phyloP scores from a whole-genome alignment of 2,797 vertebrate species.

The Cygnus olor region DNA sequence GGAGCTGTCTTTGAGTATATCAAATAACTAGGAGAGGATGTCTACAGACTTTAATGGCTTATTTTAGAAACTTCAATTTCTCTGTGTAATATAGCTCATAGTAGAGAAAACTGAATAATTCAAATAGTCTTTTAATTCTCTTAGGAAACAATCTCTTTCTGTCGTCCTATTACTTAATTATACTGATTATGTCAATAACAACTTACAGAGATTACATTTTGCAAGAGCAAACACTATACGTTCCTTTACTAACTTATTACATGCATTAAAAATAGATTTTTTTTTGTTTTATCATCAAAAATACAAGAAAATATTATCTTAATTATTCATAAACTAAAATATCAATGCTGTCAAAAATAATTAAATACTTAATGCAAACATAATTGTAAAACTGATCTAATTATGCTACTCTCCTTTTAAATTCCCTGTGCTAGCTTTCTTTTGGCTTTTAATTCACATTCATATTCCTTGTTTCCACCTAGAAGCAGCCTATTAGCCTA shows the following conservation, averaged over 20 bases:
- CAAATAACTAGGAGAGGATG: neutral
- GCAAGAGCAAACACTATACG: neutral
- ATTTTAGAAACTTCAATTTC: neutral
- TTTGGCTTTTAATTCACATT: neutral
- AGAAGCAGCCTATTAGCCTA: neutral
- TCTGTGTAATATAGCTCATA: neutral
- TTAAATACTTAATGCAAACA: neutral
- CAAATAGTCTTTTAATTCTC: neutral
- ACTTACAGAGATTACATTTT: neutral
- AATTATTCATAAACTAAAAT: neutral
- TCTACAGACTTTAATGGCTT: neutral
- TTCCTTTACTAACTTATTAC: neutral
- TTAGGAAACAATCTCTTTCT: neutral
- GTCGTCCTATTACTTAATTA: neutral
- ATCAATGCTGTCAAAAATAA: neutral
- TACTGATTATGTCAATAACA: neutral
- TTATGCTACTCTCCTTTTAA: neutral
- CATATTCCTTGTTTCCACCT: neutral
- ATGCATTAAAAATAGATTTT: neutral
- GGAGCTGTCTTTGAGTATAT: neutral
- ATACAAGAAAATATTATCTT: neutral
- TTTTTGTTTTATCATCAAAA: neutral
- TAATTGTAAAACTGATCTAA: neutral
- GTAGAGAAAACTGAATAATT: neutral
- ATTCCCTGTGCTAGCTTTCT: neutral